phyloP scores from a whole-genome alignment of 1,140 invertebrate genomes.

The Thereuonema tuberculata region DNA sequence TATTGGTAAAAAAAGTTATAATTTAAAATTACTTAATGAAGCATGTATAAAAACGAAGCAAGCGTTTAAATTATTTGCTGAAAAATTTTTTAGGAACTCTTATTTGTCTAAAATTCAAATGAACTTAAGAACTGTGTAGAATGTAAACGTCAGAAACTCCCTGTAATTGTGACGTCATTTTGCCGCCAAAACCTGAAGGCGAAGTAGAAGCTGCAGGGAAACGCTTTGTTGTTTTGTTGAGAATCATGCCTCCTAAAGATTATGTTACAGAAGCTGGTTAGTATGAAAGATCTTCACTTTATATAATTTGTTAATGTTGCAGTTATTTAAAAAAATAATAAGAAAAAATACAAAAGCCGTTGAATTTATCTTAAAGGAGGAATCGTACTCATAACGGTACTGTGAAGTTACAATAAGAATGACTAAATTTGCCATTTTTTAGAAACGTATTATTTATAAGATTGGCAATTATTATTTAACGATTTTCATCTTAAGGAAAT shows the following conservation, averaged over 20 bases:
- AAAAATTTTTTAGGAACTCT: neutral
- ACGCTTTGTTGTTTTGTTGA: too few relatives aligned
- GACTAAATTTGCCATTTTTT: too few relatives aligned
- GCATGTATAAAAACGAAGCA: neutral
- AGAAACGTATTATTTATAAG: too few relatives aligned
- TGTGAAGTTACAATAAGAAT: too few relatives aligned
- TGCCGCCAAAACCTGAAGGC: neutral
- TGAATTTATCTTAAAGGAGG: too few relatives aligned
- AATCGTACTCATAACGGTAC: too few relatives aligned
- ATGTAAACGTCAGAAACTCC: neutral
- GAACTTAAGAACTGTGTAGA: neutral
- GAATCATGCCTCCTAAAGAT: conserved; percentile 1
- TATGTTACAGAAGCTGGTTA: neutral
- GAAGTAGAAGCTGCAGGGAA: neutral
- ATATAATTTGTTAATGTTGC: too few relatives aligned
- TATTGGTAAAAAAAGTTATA: neutral
- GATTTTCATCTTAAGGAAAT: too few relatives aligned
- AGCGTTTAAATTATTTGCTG: neutral
- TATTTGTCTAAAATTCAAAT: neutral
- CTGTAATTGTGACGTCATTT: neutral
- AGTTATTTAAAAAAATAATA: too few relatives aligned
- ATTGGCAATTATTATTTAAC: too few relatives aligned
- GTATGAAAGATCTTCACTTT: neutral
- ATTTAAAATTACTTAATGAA: neutral
- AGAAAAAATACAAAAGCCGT: too few relatives aligned